Conservation (phyloP, 1,140 invertebrate species). For the Drosophila gunungcola region DNA sequence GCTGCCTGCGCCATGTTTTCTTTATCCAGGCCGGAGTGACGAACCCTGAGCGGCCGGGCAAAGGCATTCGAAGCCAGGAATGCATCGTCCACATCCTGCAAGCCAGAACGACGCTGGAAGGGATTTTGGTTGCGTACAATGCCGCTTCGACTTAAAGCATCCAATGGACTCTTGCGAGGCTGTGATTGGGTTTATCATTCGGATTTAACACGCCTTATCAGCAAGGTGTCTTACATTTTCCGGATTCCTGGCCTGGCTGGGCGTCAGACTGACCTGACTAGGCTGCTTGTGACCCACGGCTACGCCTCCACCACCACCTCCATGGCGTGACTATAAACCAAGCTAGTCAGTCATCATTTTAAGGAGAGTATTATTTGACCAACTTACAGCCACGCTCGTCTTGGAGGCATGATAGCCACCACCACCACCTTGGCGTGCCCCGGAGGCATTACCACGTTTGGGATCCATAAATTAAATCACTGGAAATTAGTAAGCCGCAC, state of each 20-base stretch:
- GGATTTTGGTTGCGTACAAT: slow-evolving; percentile 52
- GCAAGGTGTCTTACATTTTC: slow-evolving; percentile 56
- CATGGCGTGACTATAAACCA: slow-evolving; percentile 59
- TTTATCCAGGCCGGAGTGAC: slow-evolving; percentile 57
- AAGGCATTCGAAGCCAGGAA: slow-evolving; percentile 71
- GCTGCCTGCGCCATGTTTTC: slow-evolving; percentile 17
- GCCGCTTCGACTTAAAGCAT: slow-evolving; percentile 65
- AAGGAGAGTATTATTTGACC: slow-evolving; percentile 18
- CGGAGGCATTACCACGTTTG: slow-evolving; percentile 54
- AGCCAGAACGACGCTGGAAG: slow-evolving; percentile 73
- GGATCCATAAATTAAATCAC: slow-evolving; percentile 64
- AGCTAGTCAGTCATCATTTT: slow-evolving; percentile 16
- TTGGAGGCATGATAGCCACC: slow-evolving; percentile 48
- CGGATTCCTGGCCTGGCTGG: slow-evolving; percentile 62
- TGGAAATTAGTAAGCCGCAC: slow-evolving; percentile 49
- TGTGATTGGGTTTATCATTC: slow-evolving; percentile 16
- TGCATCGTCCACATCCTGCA: slow-evolving; percentile 78
- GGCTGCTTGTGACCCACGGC: slow-evolving; percentile 47
- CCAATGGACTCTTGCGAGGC: slow-evolving; percentile 72
- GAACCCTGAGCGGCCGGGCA: slow-evolving; percentile 57
- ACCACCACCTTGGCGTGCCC: slow-evolving; percentile 50
- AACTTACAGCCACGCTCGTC: slow-evolving; percentile 69
- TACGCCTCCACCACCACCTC: neutral
- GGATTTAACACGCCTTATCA: neutral
- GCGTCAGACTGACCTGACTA: slow-evolving; percentile 75